Conservation (phyloP, 2,113 vertebrate species). For the Oceanodroma tethys region DNA sequence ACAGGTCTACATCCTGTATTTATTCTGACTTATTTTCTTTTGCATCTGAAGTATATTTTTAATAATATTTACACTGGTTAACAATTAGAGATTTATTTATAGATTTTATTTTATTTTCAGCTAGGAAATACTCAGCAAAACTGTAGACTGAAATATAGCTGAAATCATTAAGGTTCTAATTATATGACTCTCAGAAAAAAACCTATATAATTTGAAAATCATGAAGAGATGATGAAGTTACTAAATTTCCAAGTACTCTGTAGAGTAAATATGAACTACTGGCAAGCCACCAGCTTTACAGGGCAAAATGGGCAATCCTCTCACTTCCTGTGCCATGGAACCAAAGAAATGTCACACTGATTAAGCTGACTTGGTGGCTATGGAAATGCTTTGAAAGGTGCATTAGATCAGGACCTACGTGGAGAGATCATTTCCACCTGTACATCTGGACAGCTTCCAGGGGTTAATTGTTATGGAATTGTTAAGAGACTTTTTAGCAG, state of each 20-base stretch:
- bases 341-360: background rate
- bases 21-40: background rate
- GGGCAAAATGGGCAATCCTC: background rate
- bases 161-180: background rate
- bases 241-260: background rate
- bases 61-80: background rate
- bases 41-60: background rate
- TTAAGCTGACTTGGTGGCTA: background rate
- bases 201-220: background rate
- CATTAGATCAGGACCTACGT: rapidly evolving
- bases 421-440: background rate
- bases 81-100: background rate
- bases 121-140: background rate
- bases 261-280: background rate
- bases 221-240: background rate
- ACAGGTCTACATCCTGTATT: background rate
- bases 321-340: background rate
- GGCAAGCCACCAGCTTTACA: background rate
- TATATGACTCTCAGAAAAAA: background rate
- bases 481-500: background rate
- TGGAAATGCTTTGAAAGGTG: background rate
- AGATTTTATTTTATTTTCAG: background rate
- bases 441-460: background rate
- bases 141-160: background rate
- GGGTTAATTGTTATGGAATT: background rate